Conservation (phyloP, 2,113 vertebrate species). For the Microcebus jonahi region DNA sequence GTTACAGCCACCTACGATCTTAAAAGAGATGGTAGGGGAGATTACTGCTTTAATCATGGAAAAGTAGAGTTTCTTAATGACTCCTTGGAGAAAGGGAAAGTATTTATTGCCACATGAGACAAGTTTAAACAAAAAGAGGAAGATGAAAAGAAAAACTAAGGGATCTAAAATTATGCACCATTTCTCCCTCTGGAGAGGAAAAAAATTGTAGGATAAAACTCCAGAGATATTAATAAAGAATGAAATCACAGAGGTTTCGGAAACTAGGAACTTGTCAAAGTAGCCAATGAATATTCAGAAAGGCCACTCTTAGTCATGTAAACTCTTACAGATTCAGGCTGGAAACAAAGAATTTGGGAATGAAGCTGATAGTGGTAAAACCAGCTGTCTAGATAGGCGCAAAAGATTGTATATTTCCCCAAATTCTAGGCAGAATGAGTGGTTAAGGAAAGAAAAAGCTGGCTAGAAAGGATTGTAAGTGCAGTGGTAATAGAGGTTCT, state of each 20-base stretch:
- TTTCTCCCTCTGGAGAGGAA: background rate
- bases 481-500: background rate
- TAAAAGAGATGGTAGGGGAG: background rate
- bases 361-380: background rate
- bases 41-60: slow-evolving; percentile 36
- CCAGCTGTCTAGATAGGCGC: background rate
- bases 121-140: slow-evolving; percentile 46
- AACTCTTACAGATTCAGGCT: background rate
- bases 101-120: background rate
- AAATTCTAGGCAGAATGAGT: background rate
- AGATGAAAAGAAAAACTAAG: background rate
- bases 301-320: background rate
- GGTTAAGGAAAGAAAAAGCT: background rate
- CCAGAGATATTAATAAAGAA: background rate
- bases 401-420: background rate
- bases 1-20: background rate
- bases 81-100: slow-evolving; percentile 11
- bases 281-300: slow-evolving; percentile 34
- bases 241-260: slow-evolving; percentile 11
- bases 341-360: background rate
- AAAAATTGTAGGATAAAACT: background rate
- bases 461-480: background rate
- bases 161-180: background rate
- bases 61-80: background rate
- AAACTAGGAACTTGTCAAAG: background rate